Evolutionary conservation across 30 jellyfish, hydroid and myxozoan genomes (phyloP), one percentile per base, ranked within the genome.

Genomic region (Hydractinia echinata): DNA sequence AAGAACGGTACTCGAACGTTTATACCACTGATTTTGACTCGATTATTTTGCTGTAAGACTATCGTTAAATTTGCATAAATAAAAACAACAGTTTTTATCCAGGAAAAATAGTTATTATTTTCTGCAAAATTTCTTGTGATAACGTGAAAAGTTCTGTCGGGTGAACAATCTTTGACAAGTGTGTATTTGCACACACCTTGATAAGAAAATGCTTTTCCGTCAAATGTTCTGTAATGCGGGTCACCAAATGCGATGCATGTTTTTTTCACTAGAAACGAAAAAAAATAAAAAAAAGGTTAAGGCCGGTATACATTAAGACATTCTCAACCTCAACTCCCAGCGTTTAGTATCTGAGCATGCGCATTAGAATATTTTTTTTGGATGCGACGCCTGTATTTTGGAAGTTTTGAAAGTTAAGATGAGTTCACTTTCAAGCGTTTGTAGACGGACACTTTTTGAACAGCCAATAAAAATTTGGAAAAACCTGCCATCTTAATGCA

Each of bases 151-250:
- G 85, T 30, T 66, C 76, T 76, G 14, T 76, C 54, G 7, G 84
- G 53, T 18, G 85, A 54, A 55, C 87, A 79, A 61, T 90, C 94
- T 76, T 86, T 85, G 14, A 77, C 92, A 16, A 81, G 82, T 4
- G 55, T 61, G 82, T 90, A 85, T 58, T 82, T 90, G 82, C 97
- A 90, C 5, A 86, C 86, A 4, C 97, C 97, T 85, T 90, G 97
- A 30, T 85, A 90, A 1, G 97, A 90, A 76, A 76, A 90, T 51
- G 77, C 79, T 60, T 82, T 90, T 5, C 95, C 97, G 67, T 90
- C 97, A 86, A 90, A 90, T 5, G 97, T 90, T 55, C 76, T 93
- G 51, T 90, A 90, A 76, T 90, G 97, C 5, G 97, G 97, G 83
- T 90, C 97, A 51, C 97, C 97, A 66, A 60, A 90, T 49, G 90